These are phyloP conservation scores for Pampus argenteus DNA, from an alignment of 2,797 vertebrate genomes.

Conservation along the genomic window DNA sequence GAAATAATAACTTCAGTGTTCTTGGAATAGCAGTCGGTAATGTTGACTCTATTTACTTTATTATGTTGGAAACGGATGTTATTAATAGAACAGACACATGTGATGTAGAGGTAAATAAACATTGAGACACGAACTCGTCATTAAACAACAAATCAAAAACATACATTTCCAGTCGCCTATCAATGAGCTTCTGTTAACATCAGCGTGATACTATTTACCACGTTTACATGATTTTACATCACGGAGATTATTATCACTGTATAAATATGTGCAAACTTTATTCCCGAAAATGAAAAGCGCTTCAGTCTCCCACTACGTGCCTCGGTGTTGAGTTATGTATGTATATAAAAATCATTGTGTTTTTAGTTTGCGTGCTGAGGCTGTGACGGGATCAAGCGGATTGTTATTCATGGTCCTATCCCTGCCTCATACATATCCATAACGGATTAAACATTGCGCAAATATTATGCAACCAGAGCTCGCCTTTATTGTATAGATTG, in stretches of 20 bases:
- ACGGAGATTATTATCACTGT: slow-evolving; percentile 4
- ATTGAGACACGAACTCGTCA: neutral
- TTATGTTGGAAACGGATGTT: neutral
- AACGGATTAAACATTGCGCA: slow-evolving; percentile 74
- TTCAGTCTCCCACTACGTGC: too few relatives aligned
- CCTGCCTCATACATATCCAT: slow-evolving; percentile 71
- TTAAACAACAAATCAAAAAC: neutral
- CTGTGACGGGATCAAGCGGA: slow-evolving; percentile 45
- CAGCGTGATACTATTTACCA: neutral
- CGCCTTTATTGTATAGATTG: slow-evolving; percentile 55
- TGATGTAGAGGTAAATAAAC: neutral
- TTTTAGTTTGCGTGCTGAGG: too few relatives aligned
- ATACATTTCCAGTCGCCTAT: neutral
- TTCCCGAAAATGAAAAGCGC: slow-evolving; percentile 3
- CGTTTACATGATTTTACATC: neutral
- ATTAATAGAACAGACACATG: slow-evolving; percentile 1
- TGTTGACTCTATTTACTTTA: slow-evolving; percentile 5
- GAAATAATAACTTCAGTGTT: slow-evolving; percentile 32
- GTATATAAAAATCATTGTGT: too few relatives aligned
- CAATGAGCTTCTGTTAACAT: neutral
- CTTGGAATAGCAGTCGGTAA: slow-evolving; percentile 1
- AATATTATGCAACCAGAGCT: slow-evolving; percentile 72
- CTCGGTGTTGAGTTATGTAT: too few relatives aligned
- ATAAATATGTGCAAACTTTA: neutral
- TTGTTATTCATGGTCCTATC: slow-evolving; percentile 54